Evolutionary conservation across 2,113 vertebrate genomes (phyloP), one percentile per base, ranked within the genome.

Genomic region (Coreoperca whiteheadi): DNA sequence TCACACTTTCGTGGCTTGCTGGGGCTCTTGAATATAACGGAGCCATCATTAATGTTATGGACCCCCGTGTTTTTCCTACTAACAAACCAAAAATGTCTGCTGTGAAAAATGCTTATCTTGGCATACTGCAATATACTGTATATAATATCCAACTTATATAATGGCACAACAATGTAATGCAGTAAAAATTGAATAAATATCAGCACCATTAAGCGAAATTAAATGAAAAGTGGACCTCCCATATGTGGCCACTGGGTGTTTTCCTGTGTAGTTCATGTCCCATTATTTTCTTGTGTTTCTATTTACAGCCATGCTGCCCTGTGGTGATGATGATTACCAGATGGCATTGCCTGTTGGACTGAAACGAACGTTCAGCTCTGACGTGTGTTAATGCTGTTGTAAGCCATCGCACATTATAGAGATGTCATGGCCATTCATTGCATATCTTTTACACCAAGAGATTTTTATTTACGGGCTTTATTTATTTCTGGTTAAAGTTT

Each of bases 241-340:
- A 34, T 77, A 70, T 75, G 63, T 57, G 21, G 21, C 69, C 37
- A 30, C 60, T 67, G 53, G 28, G 23, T 61, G 57, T 39, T 80
- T 68, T 46, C 10, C 61, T 37, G 37, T 81, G 67, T 54, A 16
- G 11, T 39, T 68, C 56, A 51, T 67, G 37, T 63, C 30, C 56
- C 56, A 63, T 75, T 25, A 71, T 77, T 81, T 69, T 76, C 18
- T 69, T 46, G 41, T 71, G 30, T 48, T 48, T 66, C 74, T 88
- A 23, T 88, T 80, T 84, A 32, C 23, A 2, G 71, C 39, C 74
- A 25, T 2, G 41, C 57, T 71, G 51, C 74, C 84, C 64, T 28
- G 64, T 67, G 68, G 78, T 76, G 59, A 77, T 63, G 60, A 81
- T 82, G 18, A 82, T 69, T 56, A 56, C 67, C 87, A 92, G 91